Base-by-base conservation (phyloP, 2,888 invertebrate genomes). In the Spodoptera picta region DNA sequence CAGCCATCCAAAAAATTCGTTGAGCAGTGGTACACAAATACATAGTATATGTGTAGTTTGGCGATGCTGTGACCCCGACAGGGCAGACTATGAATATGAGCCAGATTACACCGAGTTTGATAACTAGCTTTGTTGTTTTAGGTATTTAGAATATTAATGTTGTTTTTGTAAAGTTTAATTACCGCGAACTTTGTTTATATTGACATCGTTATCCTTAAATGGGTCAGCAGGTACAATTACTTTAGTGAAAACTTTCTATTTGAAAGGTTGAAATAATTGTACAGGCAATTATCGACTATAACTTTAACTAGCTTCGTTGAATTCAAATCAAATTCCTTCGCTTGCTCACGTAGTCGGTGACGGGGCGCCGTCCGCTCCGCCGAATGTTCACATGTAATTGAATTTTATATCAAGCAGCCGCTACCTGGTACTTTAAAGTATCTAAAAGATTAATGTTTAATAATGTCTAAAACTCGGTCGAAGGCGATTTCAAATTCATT, bases 81-180 rank as follows among this genome's bases (percentile, higher is more conserved):
- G 36, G 9, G 7, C 36, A 27, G 54, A 52, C 73, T 72, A 67
- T 72, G 73, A 62, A 72, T 72, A 72, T 58, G 68, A 55, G 68
- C 24, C 47, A 46, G 70, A 67, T 72, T 67, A 72, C 36, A 42
- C 43, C 41, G 68, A 44, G 45, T 48, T 50, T 50, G 46, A 53
- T 66, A 54, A 55, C 59, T 48, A 42, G 57, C 41, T 55, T 59
- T 69, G 60, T 65, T 65, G 60, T 49, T 72, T 72, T 67, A 41
- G 62, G 51, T 67, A 72, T 62, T 67, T 67, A 56, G 63, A 63
- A 67, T 69, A 69, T 69, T 51, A 69, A 66, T 66, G 43, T 23
- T 66, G 69, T 61, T 62, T 65, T 69, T 65, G 65, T 53, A 53
- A 53, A 70, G 69, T 69, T 70, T 58, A 54, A 68, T 66, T 50